phyloP scores from a whole-genome alignment of 2,888 invertebrate genomes.

The Aromia moschata region DNA sequence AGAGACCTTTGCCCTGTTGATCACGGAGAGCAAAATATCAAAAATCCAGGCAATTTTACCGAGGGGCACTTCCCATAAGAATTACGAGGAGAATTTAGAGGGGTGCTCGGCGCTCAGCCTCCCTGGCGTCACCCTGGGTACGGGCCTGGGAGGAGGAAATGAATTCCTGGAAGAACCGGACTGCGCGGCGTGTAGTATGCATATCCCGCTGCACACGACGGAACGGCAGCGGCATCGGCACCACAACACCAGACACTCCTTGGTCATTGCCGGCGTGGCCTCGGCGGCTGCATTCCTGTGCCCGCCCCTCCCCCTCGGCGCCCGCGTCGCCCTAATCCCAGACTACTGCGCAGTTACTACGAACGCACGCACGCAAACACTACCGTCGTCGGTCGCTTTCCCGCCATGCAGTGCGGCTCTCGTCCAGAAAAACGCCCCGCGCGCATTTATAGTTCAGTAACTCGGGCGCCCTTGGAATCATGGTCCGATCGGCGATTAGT shows the following conservation, averaged over 20 bases:
- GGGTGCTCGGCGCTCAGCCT: no score
- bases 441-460: slow-evolving; percentile 14
- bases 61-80: no score
- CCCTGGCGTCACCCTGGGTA: no score
- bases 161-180: slow-evolving; percentile 35
- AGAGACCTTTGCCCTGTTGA: no score
- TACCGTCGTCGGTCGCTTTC: slow-evolving; percentile 16
- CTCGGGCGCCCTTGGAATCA: background rate
- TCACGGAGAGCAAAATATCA: no score
- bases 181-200: slow-evolving; percentile 24
- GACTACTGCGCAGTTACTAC: slow-evolving; percentile 44
- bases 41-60: no score
- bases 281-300: slow-evolving; percentile 34
- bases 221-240: slow-evolving; percentile 13
- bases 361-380: slow-evolving; percentile 8
- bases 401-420: slow-evolving; percentile 24
- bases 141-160: slow-evolving; percentile 17
- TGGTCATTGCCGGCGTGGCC: slow-evolving; percentile 35
- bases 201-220: slow-evolving; percentile 27
- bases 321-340: slow-evolving; percentile 33
- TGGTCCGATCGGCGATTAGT: background rate
- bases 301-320: slow-evolving; percentile 6
- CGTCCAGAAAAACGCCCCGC: slow-evolving; percentile 18
- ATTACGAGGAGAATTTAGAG: no score
- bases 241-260: slow-evolving; percentile 31